Percentiles rank a stretch among this genome's conserved stretches.
These are phyloP conservation scores for Vannuccia rotundouncinata DNA, from an alignment of 2,888 invertebrate genomes.

Conservation along the genomic window DNA sequence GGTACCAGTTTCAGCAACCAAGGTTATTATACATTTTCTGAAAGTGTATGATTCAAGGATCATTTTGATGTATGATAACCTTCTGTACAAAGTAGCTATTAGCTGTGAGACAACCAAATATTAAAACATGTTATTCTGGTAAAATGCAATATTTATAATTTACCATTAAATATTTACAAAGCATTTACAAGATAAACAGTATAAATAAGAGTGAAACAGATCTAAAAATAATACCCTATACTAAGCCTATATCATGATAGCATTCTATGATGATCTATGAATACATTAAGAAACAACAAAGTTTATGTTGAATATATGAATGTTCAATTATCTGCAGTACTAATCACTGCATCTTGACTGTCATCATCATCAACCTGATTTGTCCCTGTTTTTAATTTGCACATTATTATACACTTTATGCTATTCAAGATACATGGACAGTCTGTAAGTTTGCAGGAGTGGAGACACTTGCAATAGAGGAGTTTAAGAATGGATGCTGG, in stretches of 20 bases:
- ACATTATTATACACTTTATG: not conserved
- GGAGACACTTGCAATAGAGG: not conserved
- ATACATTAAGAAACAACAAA: not conserved
- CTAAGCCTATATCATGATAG: not conserved
- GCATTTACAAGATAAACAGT: not conserved
- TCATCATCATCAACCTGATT: not conserved
- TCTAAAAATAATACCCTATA: not conserved
- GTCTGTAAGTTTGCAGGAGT: not conserved
- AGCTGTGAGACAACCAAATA: not conserved
- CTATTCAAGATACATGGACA: not conserved
- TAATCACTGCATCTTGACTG: not conserved
- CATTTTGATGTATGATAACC: not conserved
- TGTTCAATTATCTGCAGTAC: not conserved
- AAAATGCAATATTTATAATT: not conserved
- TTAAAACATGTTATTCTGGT: not conserved
- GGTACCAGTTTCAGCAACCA: conserved; percentile 14
- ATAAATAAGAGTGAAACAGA: not conserved
- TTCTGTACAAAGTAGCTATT: not conserved
- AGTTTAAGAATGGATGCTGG: not conserved
- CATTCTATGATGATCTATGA: not conserved
- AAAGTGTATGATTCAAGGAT: not conserved
- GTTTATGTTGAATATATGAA: not conserved
- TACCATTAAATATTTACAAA: not conserved
- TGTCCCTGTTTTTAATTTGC: not conserved
- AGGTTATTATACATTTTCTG: conserved; percentile 18